Base-by-base conservation (phyloP, 2,797 vertebrate genomes). In the Holocentrus rufus region DNA sequence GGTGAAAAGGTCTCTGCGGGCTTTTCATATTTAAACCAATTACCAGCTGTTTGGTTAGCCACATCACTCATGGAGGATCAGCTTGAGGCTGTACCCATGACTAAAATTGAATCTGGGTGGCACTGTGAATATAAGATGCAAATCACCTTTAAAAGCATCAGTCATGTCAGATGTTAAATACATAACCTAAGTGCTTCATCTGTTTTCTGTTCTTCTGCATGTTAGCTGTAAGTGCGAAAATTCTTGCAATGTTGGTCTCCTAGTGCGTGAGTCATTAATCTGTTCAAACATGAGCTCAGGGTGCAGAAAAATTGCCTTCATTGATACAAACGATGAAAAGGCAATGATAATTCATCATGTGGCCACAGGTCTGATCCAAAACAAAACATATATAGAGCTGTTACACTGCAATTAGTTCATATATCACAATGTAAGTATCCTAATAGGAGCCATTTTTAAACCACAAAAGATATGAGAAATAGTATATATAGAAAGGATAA, bases 241-340 rank as follows among this genome's bases (percentile, higher is more conserved):
- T 59, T 34, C 58, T 65, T 64, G 70, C 52, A 70, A 72, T 61
- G 47, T 76, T 70, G 42, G 31, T 42, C 65, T 83, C 46, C 58
- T 49, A 25, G 27, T 68, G 57, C 66, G 30, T 76, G 72, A 76
- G 61, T 81, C 76, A 80, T 74, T 86, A 67, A 80, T 85, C 59
- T 50, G 49, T 60, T 72, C 79, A 58, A 76, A 42, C 69, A 44
- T 63, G 57, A 49, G 27, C 79, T 74, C 55, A 72, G 64, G 39
- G 23, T 65, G 42, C 53, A 69, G 22, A 57, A 34, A 55, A 80
- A 65, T 25, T 18, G 17, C 63, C 46, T 25, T 76, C 73, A 72
- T 50, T 80, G 62, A 71, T 64, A 44, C 25, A 46, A 74, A 50
- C 25, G 25, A 72, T 39, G 1, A 79, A 72, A 76, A 68, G 39